phyloP scores from a whole-genome alignment of 2,113 vertebrate genomes.

The Neodon shergylaensis region DNA sequence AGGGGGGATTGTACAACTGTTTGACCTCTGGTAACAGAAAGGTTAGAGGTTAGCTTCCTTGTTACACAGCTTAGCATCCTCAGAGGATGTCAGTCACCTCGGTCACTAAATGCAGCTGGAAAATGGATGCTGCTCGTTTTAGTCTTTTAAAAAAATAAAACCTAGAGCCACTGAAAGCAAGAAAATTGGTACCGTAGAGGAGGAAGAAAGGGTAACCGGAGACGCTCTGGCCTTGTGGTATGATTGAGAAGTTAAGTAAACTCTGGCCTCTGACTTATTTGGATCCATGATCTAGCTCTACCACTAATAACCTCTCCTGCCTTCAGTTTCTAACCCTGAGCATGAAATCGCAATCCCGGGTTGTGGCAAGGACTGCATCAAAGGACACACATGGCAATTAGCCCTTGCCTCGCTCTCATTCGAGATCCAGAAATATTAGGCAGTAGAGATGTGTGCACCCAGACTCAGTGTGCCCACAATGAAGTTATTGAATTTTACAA shows the following conservation, averaged over 20 bases:
- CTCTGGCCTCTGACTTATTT: not conserved
- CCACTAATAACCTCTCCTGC: not conserved
- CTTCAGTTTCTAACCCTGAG: constrained; percentile 33
- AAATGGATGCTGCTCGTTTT: not conserved
- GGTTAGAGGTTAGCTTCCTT: not conserved
- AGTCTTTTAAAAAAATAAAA: constrained; percentile 33
- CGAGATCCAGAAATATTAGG: not conserved
- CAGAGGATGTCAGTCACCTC: not conserved
- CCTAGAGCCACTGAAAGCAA: not conserved
- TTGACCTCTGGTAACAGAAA: not conserved
- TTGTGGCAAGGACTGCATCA: not conserved
- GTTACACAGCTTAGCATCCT: not conserved
- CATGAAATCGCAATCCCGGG: not conserved
- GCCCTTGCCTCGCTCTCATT: not conserved
- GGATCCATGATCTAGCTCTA: not conserved
- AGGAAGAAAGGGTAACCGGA: not conserved
- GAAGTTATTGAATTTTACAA: not conserved
- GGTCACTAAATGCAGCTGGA: not conserved
- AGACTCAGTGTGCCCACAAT: not conserved
- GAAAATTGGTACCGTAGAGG: not conserved
- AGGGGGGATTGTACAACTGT: not conserved
- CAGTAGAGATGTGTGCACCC: not conserved
- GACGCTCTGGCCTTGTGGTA: not conserved
- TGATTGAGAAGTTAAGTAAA: not conserved
- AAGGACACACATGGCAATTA: not conserved